A percentile compares a stretch with the other conserved stretches of the same genome.
These are phyloP conservation scores for Papilio machaon DNA, from an alignment of 1,140 invertebrate species.

Conservation along the genomic window DNA sequence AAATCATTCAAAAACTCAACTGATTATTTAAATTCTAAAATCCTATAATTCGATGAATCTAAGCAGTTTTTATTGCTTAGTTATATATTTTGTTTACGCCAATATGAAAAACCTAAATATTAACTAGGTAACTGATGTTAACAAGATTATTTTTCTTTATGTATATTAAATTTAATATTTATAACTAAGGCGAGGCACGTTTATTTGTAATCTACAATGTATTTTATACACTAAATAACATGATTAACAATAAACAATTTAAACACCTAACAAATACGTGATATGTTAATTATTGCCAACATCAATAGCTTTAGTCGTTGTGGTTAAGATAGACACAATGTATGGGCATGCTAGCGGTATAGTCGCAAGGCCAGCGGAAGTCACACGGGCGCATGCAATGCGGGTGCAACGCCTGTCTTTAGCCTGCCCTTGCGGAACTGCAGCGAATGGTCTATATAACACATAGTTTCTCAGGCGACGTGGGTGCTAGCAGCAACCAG, in stretches of 20 bases:
- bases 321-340: constrained; percentile 39
- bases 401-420: constrained; percentile 46
- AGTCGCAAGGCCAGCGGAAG: constrained; percentile 59
- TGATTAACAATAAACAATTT: constrained; percentile 31
- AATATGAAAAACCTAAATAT: background rate
- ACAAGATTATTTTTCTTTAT: background rate
- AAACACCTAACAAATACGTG: constrained; percentile 45
- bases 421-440: constrained; percentile 46
- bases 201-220: constrained; percentile 49
- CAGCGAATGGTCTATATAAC: constrained; percentile 72
- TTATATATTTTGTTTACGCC: background rate
- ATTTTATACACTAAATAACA: constrained; percentile 73
- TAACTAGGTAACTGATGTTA: background rate
- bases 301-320: background rate
- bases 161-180: background rate
- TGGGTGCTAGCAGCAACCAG: constrained; percentile 71
- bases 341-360: constrained; percentile 69
- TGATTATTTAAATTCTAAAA: background rate
- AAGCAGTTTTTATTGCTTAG: background rate
- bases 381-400: constrained; percentile 64
- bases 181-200: constrained; percentile 45
- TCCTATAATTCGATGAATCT: background rate
- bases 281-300: constrained; percentile 76
- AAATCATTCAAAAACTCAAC: background rate
- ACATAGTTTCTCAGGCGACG: constrained; percentile 68